Percentiles rank a stretch among this genome's conserved stretches.
Conservation (phyloP, 2,797 vertebrate genomes). For the Hydrophis major region DNA sequence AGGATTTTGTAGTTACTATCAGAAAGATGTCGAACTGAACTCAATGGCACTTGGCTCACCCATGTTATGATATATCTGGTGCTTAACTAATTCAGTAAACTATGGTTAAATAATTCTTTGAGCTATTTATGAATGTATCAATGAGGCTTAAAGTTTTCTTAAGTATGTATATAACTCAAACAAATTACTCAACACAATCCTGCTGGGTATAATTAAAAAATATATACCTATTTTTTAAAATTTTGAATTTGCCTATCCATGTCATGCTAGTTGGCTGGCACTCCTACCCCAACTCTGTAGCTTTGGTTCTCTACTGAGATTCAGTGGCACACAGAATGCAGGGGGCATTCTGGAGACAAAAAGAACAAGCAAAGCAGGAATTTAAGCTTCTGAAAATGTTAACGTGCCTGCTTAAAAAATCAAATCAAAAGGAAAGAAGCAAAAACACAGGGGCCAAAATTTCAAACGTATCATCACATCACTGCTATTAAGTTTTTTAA, state of each 20-base stretch:
- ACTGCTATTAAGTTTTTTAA: not conserved
- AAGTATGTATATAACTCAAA: not conserved
- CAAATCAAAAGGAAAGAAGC: not conserved
- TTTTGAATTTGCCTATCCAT: not conserved
- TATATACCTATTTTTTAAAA: not conserved
- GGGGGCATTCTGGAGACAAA: not conserved
- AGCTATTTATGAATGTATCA: not conserved
- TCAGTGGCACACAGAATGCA: not conserved
- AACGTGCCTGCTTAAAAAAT: not conserved
- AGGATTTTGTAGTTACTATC: not conserved
- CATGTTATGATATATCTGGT: not conserved
- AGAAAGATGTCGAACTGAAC: not conserved
- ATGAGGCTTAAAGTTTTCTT: not conserved
- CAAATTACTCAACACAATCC: not conserved
- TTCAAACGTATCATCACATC: not conserved
- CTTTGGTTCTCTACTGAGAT: not conserved
- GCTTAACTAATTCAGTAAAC: not conserved
- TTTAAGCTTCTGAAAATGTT: not conserved
- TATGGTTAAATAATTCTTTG: not conserved
- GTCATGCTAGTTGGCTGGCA: not conserved
- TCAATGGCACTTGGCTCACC: not conserved
- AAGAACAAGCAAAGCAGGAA: not conserved
- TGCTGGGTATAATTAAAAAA: too few relatives aligned
- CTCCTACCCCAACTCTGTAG: not conserved
- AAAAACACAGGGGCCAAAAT: not conserved